phyloP scores from a whole-genome alignment of 2,888 invertebrate species.

The Cremastobaeus sp. region DNA sequence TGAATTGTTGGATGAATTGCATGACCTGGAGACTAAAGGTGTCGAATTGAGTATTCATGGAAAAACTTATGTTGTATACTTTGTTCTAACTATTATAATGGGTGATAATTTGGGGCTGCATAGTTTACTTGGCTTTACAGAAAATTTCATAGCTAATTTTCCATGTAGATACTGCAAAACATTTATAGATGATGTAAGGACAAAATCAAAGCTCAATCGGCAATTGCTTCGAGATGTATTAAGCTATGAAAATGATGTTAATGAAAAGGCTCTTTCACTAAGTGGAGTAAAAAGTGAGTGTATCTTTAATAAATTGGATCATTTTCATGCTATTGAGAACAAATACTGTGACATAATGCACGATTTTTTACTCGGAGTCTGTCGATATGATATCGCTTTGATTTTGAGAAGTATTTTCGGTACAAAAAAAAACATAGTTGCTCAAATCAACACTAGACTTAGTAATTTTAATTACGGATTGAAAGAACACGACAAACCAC shows the following conservation, averaged over 20 bases:
- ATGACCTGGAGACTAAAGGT: conserved; percentile 36
- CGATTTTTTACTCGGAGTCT: conserved; percentile 46
- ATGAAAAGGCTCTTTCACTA: not conserved
- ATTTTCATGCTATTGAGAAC: conserved; percentile 47
- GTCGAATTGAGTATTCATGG: conserved; percentile 10
- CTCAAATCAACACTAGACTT: conserved; percentile 33
- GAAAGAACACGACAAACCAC: conserved; percentile 47
- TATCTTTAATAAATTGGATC: conserved; percentile 44
- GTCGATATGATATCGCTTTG: conserved; percentile 47
- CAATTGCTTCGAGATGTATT: not conserved
- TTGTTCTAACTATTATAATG: conserved; percentile 6
- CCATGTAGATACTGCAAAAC: conserved; percentile 29
- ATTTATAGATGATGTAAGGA: not conserved
- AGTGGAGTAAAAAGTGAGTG: conserved; percentile 39
- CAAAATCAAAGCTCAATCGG: not conserved
- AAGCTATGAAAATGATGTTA: not conserved
- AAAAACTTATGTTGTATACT: conserved; percentile 4
- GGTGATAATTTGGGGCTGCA: conserved; percentile 34
- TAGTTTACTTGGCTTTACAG: no score
- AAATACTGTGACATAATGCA: conserved; percentile 52
- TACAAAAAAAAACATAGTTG: conserved; percentile 25
- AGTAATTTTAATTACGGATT: conserved; percentile 41
- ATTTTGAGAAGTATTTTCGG: conserved; percentile 33
- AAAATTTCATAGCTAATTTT: no score
- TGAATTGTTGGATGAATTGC: conserved; percentile 30